These are phyloP conservation scores for Pantala flavescens DNA, from an alignment of 1,140 invertebrate genomes.

Conservation along the genomic window DNA sequence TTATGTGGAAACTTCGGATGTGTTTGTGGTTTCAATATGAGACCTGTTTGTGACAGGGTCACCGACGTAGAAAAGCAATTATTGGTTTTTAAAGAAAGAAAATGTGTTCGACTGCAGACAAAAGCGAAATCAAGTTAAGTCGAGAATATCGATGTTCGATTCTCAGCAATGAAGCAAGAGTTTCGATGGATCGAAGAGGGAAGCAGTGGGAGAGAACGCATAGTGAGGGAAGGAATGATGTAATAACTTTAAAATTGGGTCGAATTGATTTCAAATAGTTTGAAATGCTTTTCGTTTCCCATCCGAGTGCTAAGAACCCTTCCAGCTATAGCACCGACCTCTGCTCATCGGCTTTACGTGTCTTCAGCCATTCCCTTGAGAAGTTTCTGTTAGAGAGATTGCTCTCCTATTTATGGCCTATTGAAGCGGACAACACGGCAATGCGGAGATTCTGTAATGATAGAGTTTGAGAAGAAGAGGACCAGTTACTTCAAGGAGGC, in stretches of 20 bases:
- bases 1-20: too few species aligned
- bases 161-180: neutral
- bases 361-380: neutral
- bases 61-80: neutral
- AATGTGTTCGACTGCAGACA: neutral
- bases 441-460: too few species aligned
- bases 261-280: neutral
- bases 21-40: neutral
- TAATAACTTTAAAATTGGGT: neutral
- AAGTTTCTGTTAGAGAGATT: neutral
- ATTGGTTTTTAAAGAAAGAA: neutral
- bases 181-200: neutral
- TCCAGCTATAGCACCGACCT: too few species aligned
- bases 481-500: too few species aligned
- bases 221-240: too few species aligned
- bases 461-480: too few species aligned
- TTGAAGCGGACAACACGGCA: too few species aligned
- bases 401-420: too few species aligned
- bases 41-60: neutral
- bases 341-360: too few species aligned
- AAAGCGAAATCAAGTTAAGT: neutral
- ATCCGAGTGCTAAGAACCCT: neutral
- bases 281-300: neutral
- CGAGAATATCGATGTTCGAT: slow-evolving; percentile 2
- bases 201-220: neutral